Base-by-base conservation (phyloP, 1,140 invertebrate genomes). In the Xylocopa sonorina region DNA sequence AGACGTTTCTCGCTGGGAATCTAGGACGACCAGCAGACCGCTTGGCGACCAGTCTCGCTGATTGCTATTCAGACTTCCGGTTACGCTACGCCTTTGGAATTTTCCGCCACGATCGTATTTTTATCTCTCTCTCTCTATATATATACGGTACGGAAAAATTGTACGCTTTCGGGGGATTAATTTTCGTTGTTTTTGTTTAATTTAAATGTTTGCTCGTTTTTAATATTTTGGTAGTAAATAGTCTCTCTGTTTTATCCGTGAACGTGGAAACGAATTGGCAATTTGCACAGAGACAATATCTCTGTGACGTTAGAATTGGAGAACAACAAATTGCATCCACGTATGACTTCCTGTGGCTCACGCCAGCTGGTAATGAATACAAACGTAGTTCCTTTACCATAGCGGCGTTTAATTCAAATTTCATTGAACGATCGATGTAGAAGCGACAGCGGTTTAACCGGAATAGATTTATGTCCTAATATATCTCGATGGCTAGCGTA, bases 31-130 rank as follows among this genome's bases (percentile, higher is more conserved):
- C 9, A 14, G 16, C 5, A 21, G 21, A 12, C 43, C 43, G 43
- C 43, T 12, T 12, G 43, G 12, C 10, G 29, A 24, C 21, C 41
- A 24, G 67, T 50, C 29, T n/a, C 16, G 16, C 1, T 32, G 62
- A 50, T 46, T 67, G 74, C 43, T 79, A 82, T 82, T 85, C 74
- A 76, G 67, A 57, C 75, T 86, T 81, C 53, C 71, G 60, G 62
- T 86, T 82, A 68, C 60, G 67, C 48, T 27, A 58, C 7, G 29
- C 29, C 63, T 73, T 74, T 6, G 34, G 41, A 27, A 46, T 55
- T 34, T 5, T 32, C 21, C 41, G 48, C 46, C 48, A 16, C n/a
- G 50, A 60, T n/a, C 24, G 9, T 2, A 27, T 41, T 71, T 46
- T 29, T 38, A 9, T 10, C 14, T 58, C 14, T n/a, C 5, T 46